phyloP scores from a whole-genome alignment of 1,140 invertebrate species.

The Saccostrea echinata region DNA sequence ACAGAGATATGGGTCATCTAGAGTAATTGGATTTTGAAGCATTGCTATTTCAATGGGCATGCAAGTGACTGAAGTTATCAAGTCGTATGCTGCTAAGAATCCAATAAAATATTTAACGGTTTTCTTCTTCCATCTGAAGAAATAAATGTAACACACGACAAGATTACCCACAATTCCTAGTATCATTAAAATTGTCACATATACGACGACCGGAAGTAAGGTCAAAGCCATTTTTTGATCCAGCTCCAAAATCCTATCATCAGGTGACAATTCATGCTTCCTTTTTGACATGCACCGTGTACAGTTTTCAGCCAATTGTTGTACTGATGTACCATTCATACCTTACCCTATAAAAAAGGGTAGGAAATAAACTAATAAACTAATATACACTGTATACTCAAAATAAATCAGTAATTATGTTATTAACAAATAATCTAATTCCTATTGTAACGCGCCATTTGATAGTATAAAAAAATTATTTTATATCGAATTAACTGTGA shows the following conservation, averaged over 20 bases:
- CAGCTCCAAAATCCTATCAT: neutral
- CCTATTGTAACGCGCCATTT: too few species aligned
- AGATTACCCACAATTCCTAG: conserved; percentile 52
- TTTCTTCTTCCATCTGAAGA: conserved; percentile 49
- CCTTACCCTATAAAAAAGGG: neutral
- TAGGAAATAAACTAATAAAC: too few species aligned
- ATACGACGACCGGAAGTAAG: conserved; percentile 41
- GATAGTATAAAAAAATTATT: too few species aligned
- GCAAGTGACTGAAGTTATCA: conserved; percentile 48
- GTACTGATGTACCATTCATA: neutral
- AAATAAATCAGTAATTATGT: too few species aligned
- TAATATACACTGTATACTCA: too few species aligned
- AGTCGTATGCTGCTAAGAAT: conserved; percentile 45
- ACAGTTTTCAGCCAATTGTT: neutral
- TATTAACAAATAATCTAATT: too few species aligned
- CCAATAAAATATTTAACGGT: conserved; percentile 57
- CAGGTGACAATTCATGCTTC: neutral
- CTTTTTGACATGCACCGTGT: neutral
- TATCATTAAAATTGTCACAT: conserved; percentile 45
- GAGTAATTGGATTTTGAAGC: conserved; percentile 42
- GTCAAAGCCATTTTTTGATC: neutral
- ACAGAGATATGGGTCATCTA: conserved; percentile 44
- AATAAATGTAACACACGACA: conserved; percentile 51
- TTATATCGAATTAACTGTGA: too few species aligned
- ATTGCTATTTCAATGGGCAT: conserved; percentile 58